Evolutionary conservation across 2,113 vertebrate species (phyloP), one percentile per base, ranked within the genome.

Genomic region (Rhagologus leucostigma): DNA sequence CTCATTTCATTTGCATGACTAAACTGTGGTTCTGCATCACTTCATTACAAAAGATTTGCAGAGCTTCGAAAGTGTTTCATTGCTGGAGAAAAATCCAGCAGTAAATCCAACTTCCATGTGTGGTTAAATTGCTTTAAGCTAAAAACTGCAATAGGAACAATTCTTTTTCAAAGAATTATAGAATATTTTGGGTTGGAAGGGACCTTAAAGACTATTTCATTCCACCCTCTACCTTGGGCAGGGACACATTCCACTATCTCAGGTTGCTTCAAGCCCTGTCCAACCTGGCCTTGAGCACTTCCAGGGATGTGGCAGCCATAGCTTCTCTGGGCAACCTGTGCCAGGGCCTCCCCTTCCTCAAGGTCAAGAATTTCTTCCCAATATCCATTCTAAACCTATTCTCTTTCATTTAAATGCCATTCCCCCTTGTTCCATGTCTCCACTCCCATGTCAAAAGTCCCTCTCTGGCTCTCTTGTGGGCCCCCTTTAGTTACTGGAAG

Each of bases 1-100:
- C 35, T 90, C 53, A 32, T 93, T 95, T 94, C 55, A 90, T 94
- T 96, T 96, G 81, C 84, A 90, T 90, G 86, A 93, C 81, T 76
- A 82, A 96, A 91, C 59, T 62, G 79, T 79, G 87, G 75, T 93
- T 97, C 78, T 90, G 93, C 75, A 88, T 70, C 9, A 3, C 60
- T 91, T 93, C 77, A 29, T 88, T 69, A 78, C 73, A 93, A 93
- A 96, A 94, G 86, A 74, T 39, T 81, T 84, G 49, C 52, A 59
- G 68, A 89, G n/a, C 42, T 71, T 79, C 13, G 4, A 71, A 76
- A 52, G 41, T 35, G 29, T 69, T 91, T 84, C 52, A 65, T 18
- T 46, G 56, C 59, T 89, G n/a, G 64, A 82, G 62, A 78, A 77
- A 70, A 84, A 81, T 32, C 57, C 53, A 85, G 39, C 16, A 53